Base-by-base conservation (phyloP, 2,113 vertebrate species). In the Anser brachyrhynchus region DNA sequence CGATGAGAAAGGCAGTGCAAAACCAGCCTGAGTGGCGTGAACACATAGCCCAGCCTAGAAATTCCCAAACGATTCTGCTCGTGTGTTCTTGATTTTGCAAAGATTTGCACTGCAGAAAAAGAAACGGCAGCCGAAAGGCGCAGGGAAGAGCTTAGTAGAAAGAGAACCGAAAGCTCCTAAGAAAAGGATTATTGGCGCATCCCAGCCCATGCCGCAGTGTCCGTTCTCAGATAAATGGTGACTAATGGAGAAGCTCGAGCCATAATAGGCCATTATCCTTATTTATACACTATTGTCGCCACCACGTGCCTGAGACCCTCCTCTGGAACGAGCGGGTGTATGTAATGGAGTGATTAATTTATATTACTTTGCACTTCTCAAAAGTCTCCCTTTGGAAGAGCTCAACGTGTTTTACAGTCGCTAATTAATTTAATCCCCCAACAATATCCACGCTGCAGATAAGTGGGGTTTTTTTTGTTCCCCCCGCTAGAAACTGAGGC, bases 301-400 rank as follows among this genome's bases (percentile, higher is more conserved):
- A 81, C 46, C 85, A 83, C 2, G 13, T 11, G 10, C 51, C 82
- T 86, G 85, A 77, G 90, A 87, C 80, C 89, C 66, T 94, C 69
- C 77, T 87, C 71, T 94, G 91, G 86, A 96, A 85, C 67, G 58
- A 92, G 62, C 41, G 54, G 87, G 62, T 52, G 54, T 29, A 58
- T 35, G 55, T 91, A 93, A 87, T 64, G 59, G 44, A 85, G 89
- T 94, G 91, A 93, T 96, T 96, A 95, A 96, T 95, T 94, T 87
- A 74, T 92, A 85, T 92, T 91, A 93, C 75, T 96, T 89, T 85
- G 81, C 91, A 80, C 71, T 96, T 93, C 77, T 91, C 44, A 85
- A 71, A 94, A 96, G 77, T 95, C 91, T 97, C 81, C 70, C 67
- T 94, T 93, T 87, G 93, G 87, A 94, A 79, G 71, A 89, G 55